Evolutionary conservation across 2,797 vertebrate species (phyloP).

Genomic region (Harpagifer antarcticus): DNA sequence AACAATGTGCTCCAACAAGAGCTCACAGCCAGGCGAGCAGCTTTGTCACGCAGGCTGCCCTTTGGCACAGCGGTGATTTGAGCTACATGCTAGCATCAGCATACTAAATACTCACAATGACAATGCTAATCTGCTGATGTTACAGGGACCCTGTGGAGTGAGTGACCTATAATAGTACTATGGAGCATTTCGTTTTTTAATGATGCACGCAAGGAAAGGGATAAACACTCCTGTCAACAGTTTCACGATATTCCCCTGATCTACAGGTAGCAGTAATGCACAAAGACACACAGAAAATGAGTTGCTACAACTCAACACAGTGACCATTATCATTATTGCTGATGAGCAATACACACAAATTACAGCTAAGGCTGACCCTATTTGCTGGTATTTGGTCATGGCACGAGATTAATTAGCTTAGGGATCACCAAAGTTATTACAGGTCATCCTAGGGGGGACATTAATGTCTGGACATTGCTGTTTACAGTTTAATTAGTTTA

Average conservation of each 20-base stretch:
- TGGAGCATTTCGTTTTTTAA: not conserved
- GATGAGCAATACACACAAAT: not conserved
- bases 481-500: slow-evolving; percentile 21
- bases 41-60: not conserved
- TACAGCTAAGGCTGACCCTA: not conserved
- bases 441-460: slow-evolving; percentile 5
- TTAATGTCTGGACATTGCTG: slow-evolving; percentile 23
- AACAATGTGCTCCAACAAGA: not conserved
- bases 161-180: not conserved
- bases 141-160: slow-evolving; percentile 9
- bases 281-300: not conserved
- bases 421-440: slow-evolving; percentile 17
- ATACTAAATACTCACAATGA: slow-evolving; percentile 14
- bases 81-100: slow-evolving; percentile 14
- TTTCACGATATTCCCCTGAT: not conserved
- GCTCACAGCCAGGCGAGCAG: not conserved
- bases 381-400: slow-evolving; percentile 6
- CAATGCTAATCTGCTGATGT: slow-evolving; percentile 1
- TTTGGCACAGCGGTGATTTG: slow-evolving; percentile 1
- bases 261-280: slow-evolving; percentile 2
- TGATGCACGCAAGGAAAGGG: not conserved
- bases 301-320: not conserved
- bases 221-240: not conserved
- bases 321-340: slow-evolving; percentile 13
- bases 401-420: not conserved